Evolutionary conservation across 2,888 invertebrate genomes (phyloP).

Genomic region (Punctoribates punctum): DNA sequence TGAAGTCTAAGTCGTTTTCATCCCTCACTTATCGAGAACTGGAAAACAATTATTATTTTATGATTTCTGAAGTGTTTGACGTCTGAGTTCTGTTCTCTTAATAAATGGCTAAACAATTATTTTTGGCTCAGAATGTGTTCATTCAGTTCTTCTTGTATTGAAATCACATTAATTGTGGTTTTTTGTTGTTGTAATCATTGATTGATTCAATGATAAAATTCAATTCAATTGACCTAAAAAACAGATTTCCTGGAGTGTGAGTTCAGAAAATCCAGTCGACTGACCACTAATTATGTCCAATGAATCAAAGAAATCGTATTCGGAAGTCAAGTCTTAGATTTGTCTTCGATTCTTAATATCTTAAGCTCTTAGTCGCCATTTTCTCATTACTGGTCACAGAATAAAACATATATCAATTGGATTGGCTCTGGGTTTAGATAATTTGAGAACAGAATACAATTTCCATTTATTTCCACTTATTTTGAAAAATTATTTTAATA

Average conservation of each 20-base stretch:
- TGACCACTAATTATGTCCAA: constrained; percentile 36
- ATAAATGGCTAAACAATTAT: no score
- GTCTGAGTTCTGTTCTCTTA: no score
- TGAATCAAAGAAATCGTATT: constrained; percentile 9
- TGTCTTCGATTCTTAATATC: not conserved
- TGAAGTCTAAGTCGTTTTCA: not conserved
- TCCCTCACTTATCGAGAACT: not conserved
- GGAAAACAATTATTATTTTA: not conserved
- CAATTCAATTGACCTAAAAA: constrained; percentile 21
- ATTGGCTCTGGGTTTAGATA: no score
- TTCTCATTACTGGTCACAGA: no score
- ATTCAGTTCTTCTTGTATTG: not conserved
- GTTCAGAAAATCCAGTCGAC: not conserved
- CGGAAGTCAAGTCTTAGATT: not conserved
- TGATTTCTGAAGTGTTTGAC: not conserved
- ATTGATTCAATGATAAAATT: not conserved
- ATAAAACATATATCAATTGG: no score
- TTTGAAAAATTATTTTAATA: no score
- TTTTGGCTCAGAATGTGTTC: no score
- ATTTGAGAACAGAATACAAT: no score
- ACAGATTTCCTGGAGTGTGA: constrained; percentile 15
- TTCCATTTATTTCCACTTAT: no score
- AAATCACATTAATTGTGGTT: not conserved
- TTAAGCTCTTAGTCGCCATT: no score
- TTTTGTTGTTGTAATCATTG: not conserved